phyloP scores from a whole-genome alignment of 2,797 vertebrate genomes.

The Cuniculus paca region DNA sequence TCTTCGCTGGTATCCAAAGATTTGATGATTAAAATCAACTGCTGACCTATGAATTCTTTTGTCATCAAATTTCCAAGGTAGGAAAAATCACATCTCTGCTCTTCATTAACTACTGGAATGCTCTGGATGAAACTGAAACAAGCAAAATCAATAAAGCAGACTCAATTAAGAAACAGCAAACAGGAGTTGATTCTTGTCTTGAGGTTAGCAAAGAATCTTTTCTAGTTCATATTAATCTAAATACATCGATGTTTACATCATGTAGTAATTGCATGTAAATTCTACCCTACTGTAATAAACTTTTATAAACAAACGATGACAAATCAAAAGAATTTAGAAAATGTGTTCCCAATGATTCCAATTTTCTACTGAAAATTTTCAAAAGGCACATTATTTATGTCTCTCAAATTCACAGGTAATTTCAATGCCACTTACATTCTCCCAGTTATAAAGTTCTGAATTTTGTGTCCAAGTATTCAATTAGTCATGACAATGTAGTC shows the following conservation, averaged over 20 bases:
- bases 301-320: background rate
- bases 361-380: conserved; percentile 44
- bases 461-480: background rate
- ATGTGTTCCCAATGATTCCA: conserved; percentile 25
- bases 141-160: conserved; percentile 77
- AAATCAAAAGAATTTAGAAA: conserved; percentile 53
- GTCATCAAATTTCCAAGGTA: conserved; percentile 96
- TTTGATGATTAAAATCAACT: conserved; percentile 94
- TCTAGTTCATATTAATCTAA: conserved; percentile 22
- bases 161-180: conserved; percentile 38
- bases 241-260: conserved; percentile 17
- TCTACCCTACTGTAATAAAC: background rate
- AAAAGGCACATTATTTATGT: background rate
- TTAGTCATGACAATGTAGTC: conserved; percentile 32
- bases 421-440: conserved; percentile 36
- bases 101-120: conserved; percentile 92
- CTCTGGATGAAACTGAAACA: conserved; percentile 91
- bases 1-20: conserved; percentile 96
- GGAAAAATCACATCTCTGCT: conserved; percentile 93
- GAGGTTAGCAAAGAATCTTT: conserved; percentile 23
- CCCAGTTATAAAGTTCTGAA: conserved; percentile 14
- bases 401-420: conserved; percentile 3
- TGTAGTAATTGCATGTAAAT: background rate
- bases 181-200: background rate
- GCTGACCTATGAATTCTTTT: conserved; percentile 97